A percentile compares a stretch with the other conserved stretches of the same genome.
These are phyloP conservation scores for Choristoneura fumiferana DNA, from an alignment of 1,140 invertebrate species.

Conservation along the genomic window DNA sequence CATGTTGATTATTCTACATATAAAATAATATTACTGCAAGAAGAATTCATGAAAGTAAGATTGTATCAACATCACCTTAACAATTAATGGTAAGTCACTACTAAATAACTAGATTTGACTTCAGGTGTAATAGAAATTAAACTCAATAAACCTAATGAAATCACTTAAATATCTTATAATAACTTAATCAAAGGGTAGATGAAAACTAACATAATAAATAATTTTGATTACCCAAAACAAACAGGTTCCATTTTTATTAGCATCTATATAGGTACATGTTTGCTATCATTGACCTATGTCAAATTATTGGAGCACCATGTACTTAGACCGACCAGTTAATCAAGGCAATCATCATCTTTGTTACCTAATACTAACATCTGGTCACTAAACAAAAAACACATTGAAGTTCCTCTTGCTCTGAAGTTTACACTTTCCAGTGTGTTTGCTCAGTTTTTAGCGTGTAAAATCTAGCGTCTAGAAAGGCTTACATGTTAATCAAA, in stretches of 20 bases:
- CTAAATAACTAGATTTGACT: too few species aligned
- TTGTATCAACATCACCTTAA: too few species aligned
- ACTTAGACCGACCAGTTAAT: background rate
- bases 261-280: background rate
- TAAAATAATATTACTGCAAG: too few species aligned
- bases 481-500: constrained; percentile 12
- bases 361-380: constrained; percentile 18
- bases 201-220: background rate
- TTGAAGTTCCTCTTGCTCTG: too few species aligned
- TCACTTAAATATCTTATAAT: too few species aligned
- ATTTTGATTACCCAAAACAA: constrained; percentile 9
- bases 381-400: background rate
- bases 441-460: background rate
- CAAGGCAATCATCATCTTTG: constrained; percentile 16
- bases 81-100: too few species aligned
- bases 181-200: constrained; percentile 13
- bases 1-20: too few species aligned
- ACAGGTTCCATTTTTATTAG: background rate
- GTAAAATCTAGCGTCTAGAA: background rate
- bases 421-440: background rate
- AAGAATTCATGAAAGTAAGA: too few species aligned
- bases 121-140: too few species aligned
- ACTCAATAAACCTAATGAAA: too few species aligned
- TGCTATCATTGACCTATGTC: background rate
- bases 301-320: constrained; percentile 8